Evolutionary conservation across 2,113 vertebrate species (phyloP).

Genomic region (Sander lucioperca): DNA sequence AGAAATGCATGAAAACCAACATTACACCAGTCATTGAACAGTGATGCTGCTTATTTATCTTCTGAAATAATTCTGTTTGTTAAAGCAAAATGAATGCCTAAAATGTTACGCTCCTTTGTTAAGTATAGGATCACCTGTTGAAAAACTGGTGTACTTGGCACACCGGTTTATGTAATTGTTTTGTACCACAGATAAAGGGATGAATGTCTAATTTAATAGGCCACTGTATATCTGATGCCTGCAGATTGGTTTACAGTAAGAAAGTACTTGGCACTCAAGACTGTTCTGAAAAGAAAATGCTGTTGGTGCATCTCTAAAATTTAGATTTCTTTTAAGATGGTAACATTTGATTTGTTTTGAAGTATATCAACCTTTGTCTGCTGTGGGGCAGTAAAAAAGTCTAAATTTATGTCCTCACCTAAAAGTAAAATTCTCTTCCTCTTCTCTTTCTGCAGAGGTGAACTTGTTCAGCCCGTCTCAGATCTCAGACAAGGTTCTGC

Average conservation of each 20-base stretch:
- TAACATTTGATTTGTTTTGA: no score
- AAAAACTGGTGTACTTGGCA: not conserved
- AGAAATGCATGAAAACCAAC: conserved; percentile 18
- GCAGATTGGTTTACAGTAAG: not conserved
- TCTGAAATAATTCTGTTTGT: no score
- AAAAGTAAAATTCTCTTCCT: not conserved
- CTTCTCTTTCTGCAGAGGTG: conserved; percentile 84
- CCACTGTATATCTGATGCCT: not conserved
- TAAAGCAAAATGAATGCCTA: no score
- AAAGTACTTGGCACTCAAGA: not conserved
- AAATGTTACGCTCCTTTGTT: not conserved
- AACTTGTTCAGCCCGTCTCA: conserved; percentile 87
- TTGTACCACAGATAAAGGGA: not conserved
- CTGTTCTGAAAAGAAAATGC: not conserved
- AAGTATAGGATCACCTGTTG: not conserved
- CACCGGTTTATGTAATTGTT: not conserved
- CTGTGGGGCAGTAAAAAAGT: not conserved
- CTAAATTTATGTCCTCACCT: not conserved
- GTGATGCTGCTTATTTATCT: no score
- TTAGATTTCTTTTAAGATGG: not conserved
- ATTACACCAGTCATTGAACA: not conserved
- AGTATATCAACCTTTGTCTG: not conserved
- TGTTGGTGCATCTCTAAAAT: not conserved
- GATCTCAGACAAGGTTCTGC: conserved; percentile 94
- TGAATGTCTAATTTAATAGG: not conserved